Conservation (phyloP, 1,140 invertebrate genomes). For the Aculops lycopersici region DNA sequence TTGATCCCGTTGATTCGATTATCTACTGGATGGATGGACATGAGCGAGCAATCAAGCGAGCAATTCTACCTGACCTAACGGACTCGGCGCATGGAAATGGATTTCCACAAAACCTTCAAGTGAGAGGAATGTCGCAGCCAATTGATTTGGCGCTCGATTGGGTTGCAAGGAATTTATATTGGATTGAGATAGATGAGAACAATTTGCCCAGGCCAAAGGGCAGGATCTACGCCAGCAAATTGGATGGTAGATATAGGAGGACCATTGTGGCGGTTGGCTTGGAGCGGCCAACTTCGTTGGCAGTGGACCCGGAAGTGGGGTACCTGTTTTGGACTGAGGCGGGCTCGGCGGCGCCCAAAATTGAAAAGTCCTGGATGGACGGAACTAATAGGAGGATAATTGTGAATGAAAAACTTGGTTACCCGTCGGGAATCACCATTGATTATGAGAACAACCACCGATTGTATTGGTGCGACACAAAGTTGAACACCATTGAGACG, state of each 20-base stretch:
- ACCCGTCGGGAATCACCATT: constrained; percentile 54
- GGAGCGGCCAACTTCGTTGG: constrained; percentile 50
- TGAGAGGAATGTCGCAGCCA: constrained; percentile 30
- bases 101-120: constrained; percentile 52
- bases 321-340: constrained; percentile 60
- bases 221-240: constrained; percentile 46
- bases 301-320: constrained; percentile 39
- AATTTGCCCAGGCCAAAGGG: constrained; percentile 25
- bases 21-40: constrained; percentile 73
- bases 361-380: constrained; percentile 79
- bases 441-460: constrained; percentile 47
- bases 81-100: constrained; percentile 31
- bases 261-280: constrained; percentile 28
- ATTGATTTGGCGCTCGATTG: constrained; percentile 60
- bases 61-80: constrained; percentile 37
- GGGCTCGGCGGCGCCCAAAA: constrained; percentile 21
- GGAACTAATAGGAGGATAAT: constrained; percentile 46
- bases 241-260: constrained; percentile 55
- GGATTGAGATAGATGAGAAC: constrained; percentile 45
- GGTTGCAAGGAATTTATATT: constrained; percentile 58
- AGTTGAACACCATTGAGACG: constrained; percentile 63
- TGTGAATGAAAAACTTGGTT: constrained; percentile 35
- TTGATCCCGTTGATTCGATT: constrained; percentile 31
- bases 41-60: constrained; percentile 57
- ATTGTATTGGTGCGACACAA: constrained; percentile 80